Evolutionary conservation across 2,888 invertebrate species (phyloP).

Genomic region (Germaria angustata): DNA sequence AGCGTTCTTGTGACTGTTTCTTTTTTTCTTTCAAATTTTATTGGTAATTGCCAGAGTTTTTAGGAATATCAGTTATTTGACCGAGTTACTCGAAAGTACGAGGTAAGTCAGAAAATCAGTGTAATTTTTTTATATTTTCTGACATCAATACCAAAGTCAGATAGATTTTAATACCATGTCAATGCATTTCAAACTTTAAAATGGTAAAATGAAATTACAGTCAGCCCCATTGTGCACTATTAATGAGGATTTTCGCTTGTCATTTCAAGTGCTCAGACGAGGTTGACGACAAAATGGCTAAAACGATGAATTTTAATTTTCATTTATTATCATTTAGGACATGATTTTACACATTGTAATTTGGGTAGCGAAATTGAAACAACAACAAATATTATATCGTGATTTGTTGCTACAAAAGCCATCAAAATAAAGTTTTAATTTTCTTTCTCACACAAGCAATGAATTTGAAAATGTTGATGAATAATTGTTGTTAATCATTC

Average conservation of each 20-base stretch:
- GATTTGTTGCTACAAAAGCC: neutral
- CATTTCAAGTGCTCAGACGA: slow-evolving; percentile 5
- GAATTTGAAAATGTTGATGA: neutral
- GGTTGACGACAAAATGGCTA: neutral
- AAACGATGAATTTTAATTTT: slow-evolving; percentile 1
- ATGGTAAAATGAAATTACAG: too few relatives aligned
- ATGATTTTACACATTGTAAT: slow-evolving; percentile 25
- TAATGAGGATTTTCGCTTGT: slow-evolving; percentile 13
- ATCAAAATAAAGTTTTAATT: neutral
- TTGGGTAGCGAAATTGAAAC: neutral
- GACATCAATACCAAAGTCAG: too few relatives aligned
- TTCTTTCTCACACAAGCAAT: neutral
- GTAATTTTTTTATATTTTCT: too few relatives aligned
- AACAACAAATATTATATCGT: neutral
- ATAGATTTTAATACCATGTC: too few relatives aligned
- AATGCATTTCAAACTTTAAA: too few relatives aligned
- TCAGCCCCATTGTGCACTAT: neutral
- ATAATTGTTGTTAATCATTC: neutral
- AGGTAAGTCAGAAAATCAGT: too few relatives aligned
- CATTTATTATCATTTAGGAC: neutral
- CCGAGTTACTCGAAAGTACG: too few relatives aligned
- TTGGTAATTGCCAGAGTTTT: too few relatives aligned
- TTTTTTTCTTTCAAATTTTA: too few relatives aligned
- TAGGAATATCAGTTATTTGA: too few relatives aligned
- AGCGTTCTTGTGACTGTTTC: too few relatives aligned